phyloP scores from a whole-genome alignment of 2,113 vertebrate species.

The Eublepharis macularius region DNA sequence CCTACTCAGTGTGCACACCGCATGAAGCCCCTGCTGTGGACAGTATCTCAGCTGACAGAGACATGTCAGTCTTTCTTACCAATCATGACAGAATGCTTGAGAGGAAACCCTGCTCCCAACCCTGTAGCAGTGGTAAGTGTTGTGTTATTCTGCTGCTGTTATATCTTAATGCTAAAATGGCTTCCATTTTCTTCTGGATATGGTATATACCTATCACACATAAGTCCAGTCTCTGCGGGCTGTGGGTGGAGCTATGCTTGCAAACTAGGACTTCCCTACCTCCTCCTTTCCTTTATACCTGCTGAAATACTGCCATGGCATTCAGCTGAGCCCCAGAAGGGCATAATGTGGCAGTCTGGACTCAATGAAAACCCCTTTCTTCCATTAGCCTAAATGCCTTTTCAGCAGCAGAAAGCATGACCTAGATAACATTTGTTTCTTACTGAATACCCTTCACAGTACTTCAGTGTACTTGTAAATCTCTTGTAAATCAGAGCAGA shows the following conservation, averaged over 20 bases:
- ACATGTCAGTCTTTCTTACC: constrained; percentile 76
- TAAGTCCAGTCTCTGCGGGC: not conserved
- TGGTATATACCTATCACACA: too few relatives aligned
- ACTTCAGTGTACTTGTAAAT: not conserved
- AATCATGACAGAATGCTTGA: constrained; percentile 76
- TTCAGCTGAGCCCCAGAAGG: too few relatives aligned
- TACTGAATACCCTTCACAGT: not conserved
- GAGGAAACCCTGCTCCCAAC: constrained; percentile 69
- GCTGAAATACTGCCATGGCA: too few relatives aligned
- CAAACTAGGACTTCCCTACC: too few relatives aligned
- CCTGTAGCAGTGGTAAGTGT: constrained; percentile 76
- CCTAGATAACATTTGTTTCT: not conserved
- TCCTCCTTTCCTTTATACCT: too few relatives aligned
- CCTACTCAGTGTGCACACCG: constrained; percentile 58
- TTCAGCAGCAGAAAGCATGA: not conserved
- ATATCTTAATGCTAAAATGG: not conserved
- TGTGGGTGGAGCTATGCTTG: too few relatives aligned
- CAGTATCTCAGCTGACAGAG: constrained; percentile 74
- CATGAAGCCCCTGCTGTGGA: constrained; percentile 72
- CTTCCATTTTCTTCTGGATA: not conserved
- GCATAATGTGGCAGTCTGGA: too few relatives aligned
- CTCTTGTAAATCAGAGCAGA: not conserved
- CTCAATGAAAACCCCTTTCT: too few relatives aligned
- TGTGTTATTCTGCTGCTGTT: not conserved
- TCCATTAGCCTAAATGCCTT: not conserved